Base-by-base conservation (phyloP, 2,797 vertebrate genomes). In the Cynopterus sphinx region DNA sequence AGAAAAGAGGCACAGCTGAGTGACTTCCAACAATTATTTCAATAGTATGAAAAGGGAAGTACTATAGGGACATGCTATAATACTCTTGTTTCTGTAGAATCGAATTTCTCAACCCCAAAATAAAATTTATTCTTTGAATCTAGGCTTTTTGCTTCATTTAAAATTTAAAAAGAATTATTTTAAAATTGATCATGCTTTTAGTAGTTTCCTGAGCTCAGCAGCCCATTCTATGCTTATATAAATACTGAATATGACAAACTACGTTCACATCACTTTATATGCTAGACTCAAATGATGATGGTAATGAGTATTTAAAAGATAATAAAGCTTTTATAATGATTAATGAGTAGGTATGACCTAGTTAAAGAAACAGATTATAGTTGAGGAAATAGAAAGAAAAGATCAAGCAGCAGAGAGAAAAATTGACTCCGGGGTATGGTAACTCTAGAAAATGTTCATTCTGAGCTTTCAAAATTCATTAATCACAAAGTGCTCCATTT, bases 281-380 rank as follows among this genome's bases (percentile, higher is more conserved):
- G 55, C 51, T 21, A 86, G 22, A 77, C 49, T 65, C 79, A 92
- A 94, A 78, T 78, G 91, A 83, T 49, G 70, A 86, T 39, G 49
- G 26, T 91, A 73, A n/a, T 55, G 41, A 78, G 31, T 39, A 78
- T 26, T 95, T 94, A 86, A 82, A 91, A 68, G 82, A 78, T 85
- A 82, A 92, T 83, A 78, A 90, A 85, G 41, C 55, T 91, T 81
- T 87, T 57, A 88, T 81, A 41, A 81, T 95, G 93, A 96, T 95
- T 90, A 95, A 87, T 96, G 91, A 70, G 71, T 68, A 74, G 53
- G 87, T 84, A 94, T 87, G 92, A 93, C 95, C 90, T 90, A 78
- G 91, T 94, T 97, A 96, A 85, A 81, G 71, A 95, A 89, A 77
- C 61, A 95, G 79, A 79, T 84, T 93, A 91, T 53, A 87, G 87